Base-by-base conservation (phyloP, 1,140 invertebrate species). In the Nasonia giraulti region DNA sequence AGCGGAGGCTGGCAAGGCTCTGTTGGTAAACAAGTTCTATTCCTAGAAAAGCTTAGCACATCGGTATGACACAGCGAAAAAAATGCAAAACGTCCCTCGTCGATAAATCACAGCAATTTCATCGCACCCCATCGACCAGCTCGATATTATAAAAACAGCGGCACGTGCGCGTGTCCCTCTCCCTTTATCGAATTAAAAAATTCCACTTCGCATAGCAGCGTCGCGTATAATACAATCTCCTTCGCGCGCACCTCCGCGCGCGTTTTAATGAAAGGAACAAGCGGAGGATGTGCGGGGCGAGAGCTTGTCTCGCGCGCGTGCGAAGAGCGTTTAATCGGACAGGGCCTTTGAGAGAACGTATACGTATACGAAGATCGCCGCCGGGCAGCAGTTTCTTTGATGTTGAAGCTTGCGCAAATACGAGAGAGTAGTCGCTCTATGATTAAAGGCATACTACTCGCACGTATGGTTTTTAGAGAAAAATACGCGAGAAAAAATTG, bases 61-160 rank as follows among this genome's bases (percentile, higher is more conserved):
- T 27, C 6, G 20, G 8, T 27, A 6, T 37, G 33, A 37, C 33
- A 37, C 33, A 37, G 68, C 23, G 4, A 71, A 66, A 66, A 66
- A 17, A 44, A 23, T 20, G 62, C 62, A 17, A 17, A 66, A 66
- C 11, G 1, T 14, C n/a, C 62, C 62, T 23, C 7, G 5, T 4
- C 62, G 62, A 66, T 6, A 66, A 66, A 66, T 66, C 62, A 17
- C 4, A n/a, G 40, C 23, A 44, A 44, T 44, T 20, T 80, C 33
- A 27, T 80, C 62, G 69, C 37, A 12, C 71, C 68, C 47, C 79
- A 80, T 80, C 66, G 71, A 80, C 31, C 33, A 0, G 37, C 33
- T 68, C 27, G 55, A 40, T 44, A 44, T 44, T 2, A 40, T 68
- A 68, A 80, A 40, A 80, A 8, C 6, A 80, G 7, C 20, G 62